A percentile compares a stretch with the other conserved stretches of the same genome.
Evolutionary conservation across 1,140 invertebrate species (phyloP).

Genomic region (Drosophila grimshawi): DNA sequence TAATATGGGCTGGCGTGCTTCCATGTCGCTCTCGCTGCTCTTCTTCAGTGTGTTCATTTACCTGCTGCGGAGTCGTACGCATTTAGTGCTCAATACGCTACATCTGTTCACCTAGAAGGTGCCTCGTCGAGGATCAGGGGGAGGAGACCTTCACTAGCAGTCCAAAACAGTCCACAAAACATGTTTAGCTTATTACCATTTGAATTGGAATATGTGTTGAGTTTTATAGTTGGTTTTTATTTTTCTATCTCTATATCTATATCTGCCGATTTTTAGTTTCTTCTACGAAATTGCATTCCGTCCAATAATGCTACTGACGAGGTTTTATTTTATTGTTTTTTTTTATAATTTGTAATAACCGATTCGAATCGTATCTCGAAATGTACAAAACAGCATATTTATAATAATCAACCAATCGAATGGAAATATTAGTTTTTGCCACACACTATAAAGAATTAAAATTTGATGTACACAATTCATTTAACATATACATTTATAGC

Average conservation of each 20-base stretch:
- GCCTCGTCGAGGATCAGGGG: too few species aligned
- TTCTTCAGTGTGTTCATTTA: conserved; percentile 82
- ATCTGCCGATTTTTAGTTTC: conserved; percentile 41
- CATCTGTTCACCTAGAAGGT: conserved; percentile 64
- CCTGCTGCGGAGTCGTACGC: conserved; percentile 77
- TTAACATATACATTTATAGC: conserved; percentile 33
- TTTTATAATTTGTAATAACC: conserved; percentile 27
- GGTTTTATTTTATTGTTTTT: conserved; percentile 37
- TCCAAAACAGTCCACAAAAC: conserved; percentile 17
- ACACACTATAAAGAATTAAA: conserved; percentile 12
- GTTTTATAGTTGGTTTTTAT: conserved; percentile 35
- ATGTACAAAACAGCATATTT: conserved; percentile 61
- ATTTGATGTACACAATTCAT: conserved; percentile 45
- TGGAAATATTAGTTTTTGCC: conserved; percentile 11
- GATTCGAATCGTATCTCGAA: conserved; percentile 36
- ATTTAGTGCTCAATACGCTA: conserved; percentile 69
- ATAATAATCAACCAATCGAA: not conserved
- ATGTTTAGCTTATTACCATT: conserved; percentile 34
- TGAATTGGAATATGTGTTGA: conserved; percentile 43
- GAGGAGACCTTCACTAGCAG: conserved; percentile 12
- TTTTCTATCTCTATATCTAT: too few species aligned
- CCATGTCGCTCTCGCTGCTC: conserved; percentile 74
- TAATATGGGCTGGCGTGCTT: conserved; percentile 87
- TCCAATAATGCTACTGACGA: conserved; percentile 56
- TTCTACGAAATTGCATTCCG: conserved; percentile 75